These are phyloP conservation scores for Altica lythri DNA, from an alignment of 2,888 invertebrate genomes.

Conservation along the genomic window DNA sequence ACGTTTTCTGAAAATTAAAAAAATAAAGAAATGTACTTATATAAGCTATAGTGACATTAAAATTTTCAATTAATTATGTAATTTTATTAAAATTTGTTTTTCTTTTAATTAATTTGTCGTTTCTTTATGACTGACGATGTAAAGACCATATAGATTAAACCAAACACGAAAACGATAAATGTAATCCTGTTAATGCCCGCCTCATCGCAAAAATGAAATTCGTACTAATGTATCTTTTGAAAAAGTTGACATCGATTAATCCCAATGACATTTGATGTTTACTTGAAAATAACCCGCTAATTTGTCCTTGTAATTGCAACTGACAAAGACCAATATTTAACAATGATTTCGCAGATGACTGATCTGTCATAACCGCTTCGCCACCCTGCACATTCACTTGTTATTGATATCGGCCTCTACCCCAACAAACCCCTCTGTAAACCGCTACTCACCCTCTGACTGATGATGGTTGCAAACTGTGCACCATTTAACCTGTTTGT, in stretches of 20 bases:
- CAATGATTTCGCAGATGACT: conserved; percentile 48
- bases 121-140: too few species aligned
- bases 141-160: too few species aligned
- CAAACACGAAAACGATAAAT: too few species aligned
- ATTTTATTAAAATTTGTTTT: too few species aligned
- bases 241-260: conserved; percentile 29
- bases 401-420: conserved; percentile 47
- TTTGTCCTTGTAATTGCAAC: conserved; percentile 48
- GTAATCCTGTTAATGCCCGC: too few species aligned
- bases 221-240: background rate
- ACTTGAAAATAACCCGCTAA: conserved; percentile 39
- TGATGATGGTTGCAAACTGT: background rate
- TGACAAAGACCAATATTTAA: conserved; percentile 44
- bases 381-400: conserved; percentile 47
- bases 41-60: too few species aligned
- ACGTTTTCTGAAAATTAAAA: too few species aligned
- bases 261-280: conserved; percentile 29
- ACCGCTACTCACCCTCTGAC: background rate
- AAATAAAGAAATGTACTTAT: too few species aligned
- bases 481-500: background rate
- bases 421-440: conserved; percentile 34
- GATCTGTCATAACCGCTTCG: conserved; percentile 49
- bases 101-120: too few species aligned
- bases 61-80: too few species aligned
- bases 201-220: conserved; percentile 1